These are phyloP conservation scores for Amia ocellicauda DNA, from an alignment of 2,113 vertebrate genomes.

Conservation along the genomic window DNA sequence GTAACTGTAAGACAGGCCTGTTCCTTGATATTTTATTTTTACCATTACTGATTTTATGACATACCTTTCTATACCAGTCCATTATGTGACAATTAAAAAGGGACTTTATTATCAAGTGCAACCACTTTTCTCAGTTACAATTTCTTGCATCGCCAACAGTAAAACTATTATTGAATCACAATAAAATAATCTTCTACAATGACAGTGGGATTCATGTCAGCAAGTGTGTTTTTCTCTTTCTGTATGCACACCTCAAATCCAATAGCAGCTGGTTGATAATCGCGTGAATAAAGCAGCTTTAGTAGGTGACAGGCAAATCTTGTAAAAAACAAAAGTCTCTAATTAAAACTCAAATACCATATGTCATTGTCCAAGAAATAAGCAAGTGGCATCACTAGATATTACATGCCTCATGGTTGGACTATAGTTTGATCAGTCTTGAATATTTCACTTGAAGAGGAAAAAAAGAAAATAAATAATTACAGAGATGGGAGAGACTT, in stretches of 20 bases:
- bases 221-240: background rate
- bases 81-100: too few relatives aligned
- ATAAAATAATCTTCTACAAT: background rate
- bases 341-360: conserved; percentile 15
- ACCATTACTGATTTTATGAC: too few relatives aligned
- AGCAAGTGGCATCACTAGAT: conserved; percentile 18
- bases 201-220: background rate
- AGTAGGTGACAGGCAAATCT: conserved; percentile 6
- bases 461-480: conserved; percentile 5
- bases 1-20: too few relatives aligned
- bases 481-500: background rate
- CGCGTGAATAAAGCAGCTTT: conserved; percentile 7
- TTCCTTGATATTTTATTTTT: too few relatives aligned
- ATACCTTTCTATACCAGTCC: too few relatives aligned
- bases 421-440: conserved; percentile 15
- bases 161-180: too few relatives aligned
- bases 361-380: conserved; percentile 17
- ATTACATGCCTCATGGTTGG: conserved; percentile 25
- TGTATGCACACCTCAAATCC: background rate
- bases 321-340: conserved; percentile 5
- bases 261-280: background rate
- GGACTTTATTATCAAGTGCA: too few relatives aligned
- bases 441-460: conserved; percentile 18
- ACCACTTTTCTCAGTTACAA: too few relatives aligned
- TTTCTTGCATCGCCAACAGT: too few relatives aligned